phyloP scores from a whole-genome alignment of 2,888 invertebrate species.

The Nomada goodeniana region DNA sequence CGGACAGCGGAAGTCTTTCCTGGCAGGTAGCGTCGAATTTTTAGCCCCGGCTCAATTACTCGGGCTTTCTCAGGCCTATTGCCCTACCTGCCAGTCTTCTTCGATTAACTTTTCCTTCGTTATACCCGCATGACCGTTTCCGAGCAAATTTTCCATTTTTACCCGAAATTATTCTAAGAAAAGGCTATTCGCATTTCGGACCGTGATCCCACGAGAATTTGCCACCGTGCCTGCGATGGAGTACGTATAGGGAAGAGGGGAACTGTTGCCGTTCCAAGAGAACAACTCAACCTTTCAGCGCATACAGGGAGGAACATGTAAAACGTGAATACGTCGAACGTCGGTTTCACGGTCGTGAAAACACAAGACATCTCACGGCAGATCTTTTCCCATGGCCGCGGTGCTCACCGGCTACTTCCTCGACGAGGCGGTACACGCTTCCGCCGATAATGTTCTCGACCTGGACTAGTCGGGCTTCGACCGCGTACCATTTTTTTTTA shows the following conservation, averaged over 20 bases:
- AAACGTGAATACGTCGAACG: slow-evolving; percentile 35
- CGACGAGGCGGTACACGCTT: slow-evolving; percentile 32
- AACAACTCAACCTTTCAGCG: slow-evolving; percentile 31
- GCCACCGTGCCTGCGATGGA: not conserved
- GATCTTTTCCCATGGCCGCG: slow-evolving; percentile 63
- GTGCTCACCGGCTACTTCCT: slow-evolving; percentile 58
- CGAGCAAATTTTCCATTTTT: too few relatives aligned
- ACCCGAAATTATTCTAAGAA: too few relatives aligned
- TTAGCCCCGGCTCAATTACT: slow-evolving; percentile 42
- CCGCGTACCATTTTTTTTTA: slow-evolving; percentile 20
- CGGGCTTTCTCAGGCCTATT: slow-evolving; percentile 24
- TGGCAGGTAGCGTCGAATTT: slow-evolving; percentile 58
- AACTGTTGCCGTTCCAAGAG: slow-evolving; percentile 21
- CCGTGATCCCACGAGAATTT: not conserved
- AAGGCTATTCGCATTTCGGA: too few relatives aligned
- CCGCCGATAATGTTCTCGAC: slow-evolving; percentile 56
- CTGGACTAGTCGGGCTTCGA: slow-evolving; percentile 12
- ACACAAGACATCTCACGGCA: slow-evolving; percentile 44
- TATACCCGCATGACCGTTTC: too few relatives aligned
- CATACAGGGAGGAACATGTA: slow-evolving; percentile 12
- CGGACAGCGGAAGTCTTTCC: slow-evolving; percentile 62
- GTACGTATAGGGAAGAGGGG: not conserved
- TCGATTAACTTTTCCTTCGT: too few relatives aligned
- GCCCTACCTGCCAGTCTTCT: not conserved
- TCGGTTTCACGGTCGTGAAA: slow-evolving; percentile 59